phyloP scores from a whole-genome alignment of 2,113 vertebrate genomes.

The Phrynocephalus versicolor region DNA sequence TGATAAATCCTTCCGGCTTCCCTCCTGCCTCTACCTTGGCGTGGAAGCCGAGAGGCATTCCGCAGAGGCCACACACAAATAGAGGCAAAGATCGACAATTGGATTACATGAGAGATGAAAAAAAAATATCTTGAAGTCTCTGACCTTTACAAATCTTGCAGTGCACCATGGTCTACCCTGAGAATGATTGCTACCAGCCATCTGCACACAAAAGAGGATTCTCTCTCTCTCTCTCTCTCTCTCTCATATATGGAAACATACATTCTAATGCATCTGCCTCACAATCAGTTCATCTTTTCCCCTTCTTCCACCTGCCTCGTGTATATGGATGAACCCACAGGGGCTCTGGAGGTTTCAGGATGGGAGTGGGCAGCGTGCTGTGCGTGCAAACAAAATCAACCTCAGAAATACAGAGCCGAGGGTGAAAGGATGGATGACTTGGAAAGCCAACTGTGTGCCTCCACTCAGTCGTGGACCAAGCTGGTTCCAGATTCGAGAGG shows the following conservation, averaged over 20 bases:
- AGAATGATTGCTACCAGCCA: background rate
- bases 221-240: too few relatives aligned
- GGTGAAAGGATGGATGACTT: too few relatives aligned
- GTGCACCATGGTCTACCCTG: background rate
- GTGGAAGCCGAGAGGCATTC: background rate
- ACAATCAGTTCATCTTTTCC: background rate
- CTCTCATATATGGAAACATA: too few relatives aligned
- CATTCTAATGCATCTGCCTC: background rate
- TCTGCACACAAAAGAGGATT: background rate
- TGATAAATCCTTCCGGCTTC: background rate
- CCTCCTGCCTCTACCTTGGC: background rate
- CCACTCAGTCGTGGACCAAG: background rate
- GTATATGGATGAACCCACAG: conserved; percentile 4
- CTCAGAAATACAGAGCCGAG: background rate
- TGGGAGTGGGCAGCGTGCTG: too few relatives aligned
- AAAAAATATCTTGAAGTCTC: background rate
- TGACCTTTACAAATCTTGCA: conserved; percentile 18
- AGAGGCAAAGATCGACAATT: background rate
- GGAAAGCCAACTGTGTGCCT: background rate
- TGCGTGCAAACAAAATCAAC: too few relatives aligned
- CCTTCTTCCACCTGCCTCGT: background rate
- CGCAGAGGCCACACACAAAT: background rate
- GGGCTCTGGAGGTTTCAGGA: background rate
- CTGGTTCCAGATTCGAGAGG: too few relatives aligned
- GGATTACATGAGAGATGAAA: background rate